Base-by-base conservation (phyloP, 1,140 invertebrate species). In the Gryon sp. region DNA sequence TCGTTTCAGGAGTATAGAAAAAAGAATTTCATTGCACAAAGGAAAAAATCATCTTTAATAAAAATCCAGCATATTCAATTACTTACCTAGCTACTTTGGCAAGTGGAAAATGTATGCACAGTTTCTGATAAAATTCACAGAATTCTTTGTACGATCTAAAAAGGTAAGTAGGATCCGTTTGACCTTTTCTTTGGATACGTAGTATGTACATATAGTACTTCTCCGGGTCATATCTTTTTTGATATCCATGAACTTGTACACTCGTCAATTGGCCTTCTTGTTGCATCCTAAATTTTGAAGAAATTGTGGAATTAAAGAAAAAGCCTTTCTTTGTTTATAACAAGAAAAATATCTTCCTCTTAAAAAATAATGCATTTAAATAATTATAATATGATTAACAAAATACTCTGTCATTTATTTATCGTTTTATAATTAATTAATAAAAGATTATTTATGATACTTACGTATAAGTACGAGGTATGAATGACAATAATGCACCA, bases 151-250 rank as follows among this genome's bases (percentile, higher is more conserved):
- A 99, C 0, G 96, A 95, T 48, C 98, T 92, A 85, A 98, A 97
- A 20, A 99, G 89, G 82, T 95, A 94, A 45, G 94, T 93, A 0
- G 95, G 93, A 81, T 97, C 96, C 5, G 92, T 91, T 83, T 97
- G 94, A 53, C 93, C 93, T 77, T 95, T 94, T 53, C 98, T 90
- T 77, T 94, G 93, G 34, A 99, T 94, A 78, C 93, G 92, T 34
- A 99, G 87, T 78, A 98, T 95, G 86, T 98, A 99, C 82, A 99
- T 96, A 87, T 99, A 99, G 90, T 98, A 97, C 90, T 99, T 99
- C 83, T 99, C 97, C 15, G 97, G 97, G 86, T 97, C 96, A 85
- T 98, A 98, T 73, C 97, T 92, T 86, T 99, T 99, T 89, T 98
- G 95, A 86, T 93, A 98, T 43, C 94, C 93, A 40, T 95, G 91